Conservation (phyloP, 2,113 vertebrate species). For the Sylvia atricapilla region DNA sequence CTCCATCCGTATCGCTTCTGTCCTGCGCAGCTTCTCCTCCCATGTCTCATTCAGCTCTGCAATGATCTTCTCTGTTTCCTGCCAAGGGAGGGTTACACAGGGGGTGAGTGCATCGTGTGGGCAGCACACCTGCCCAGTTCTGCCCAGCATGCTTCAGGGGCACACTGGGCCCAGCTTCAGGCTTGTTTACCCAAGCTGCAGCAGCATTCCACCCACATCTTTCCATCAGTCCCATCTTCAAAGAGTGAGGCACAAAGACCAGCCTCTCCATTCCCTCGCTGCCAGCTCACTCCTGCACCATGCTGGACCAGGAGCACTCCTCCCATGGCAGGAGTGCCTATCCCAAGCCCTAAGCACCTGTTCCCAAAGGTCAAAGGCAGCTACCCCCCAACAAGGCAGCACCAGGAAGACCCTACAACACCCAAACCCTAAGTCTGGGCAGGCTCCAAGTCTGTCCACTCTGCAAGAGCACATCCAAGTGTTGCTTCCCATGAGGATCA, state of each 20-base stretch:
- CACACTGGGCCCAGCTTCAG: background rate
- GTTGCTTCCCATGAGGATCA: background rate
- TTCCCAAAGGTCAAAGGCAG: background rate
- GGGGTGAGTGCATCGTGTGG: background rate
- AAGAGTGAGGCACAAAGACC: background rate
- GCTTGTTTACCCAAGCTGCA: background rate
- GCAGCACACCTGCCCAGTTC: background rate
- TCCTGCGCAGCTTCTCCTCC: constrained; percentile 96
- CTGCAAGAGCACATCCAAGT: accelerated
- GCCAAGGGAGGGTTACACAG: background rate
- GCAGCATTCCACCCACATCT: background rate
- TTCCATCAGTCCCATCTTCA: background rate
- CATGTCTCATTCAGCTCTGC: constrained; percentile 97
- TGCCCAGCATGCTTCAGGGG: accelerated
- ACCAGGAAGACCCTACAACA: background rate
- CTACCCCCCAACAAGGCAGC: accelerated
- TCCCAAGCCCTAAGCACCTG: accelerated
- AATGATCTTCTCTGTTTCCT: constrained; percentile 99
- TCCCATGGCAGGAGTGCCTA: background rate
- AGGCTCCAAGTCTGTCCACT: background rate
- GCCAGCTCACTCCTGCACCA: background rate
- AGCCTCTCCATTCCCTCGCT: background rate
- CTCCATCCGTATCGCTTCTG: constrained; percentile 97
- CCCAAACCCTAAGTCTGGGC: background rate
- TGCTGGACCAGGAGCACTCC: background rate